A percentile compares a stretch with the other conserved stretches of the same genome.
phyloP scores from a whole-genome alignment of 1,140 invertebrate species.

The Teleopsis dalmanni region DNA sequence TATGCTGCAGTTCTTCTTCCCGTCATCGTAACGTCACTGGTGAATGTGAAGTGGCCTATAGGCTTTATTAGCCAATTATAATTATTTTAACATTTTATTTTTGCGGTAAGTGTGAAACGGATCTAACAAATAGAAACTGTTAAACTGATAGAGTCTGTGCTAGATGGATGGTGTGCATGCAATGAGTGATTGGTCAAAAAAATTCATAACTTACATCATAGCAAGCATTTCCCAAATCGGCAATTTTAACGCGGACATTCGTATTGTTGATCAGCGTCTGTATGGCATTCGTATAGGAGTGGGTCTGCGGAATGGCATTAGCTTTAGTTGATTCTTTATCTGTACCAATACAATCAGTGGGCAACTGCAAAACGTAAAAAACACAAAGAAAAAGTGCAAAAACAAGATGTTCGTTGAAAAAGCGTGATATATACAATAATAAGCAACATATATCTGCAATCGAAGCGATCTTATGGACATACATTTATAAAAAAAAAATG shows the following conservation, averaged over 20 bases:
- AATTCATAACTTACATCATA: slow-evolving; percentile 57
- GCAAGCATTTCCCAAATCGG: slow-evolving; percentile 97
- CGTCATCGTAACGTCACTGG: no score
- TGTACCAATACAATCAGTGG: not conserved
- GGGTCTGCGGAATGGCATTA: slow-evolving; percentile 21
- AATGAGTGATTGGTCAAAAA: not conserved
- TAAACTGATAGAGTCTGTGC: no score
- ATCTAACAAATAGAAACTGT: not conserved
- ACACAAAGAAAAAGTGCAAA: not conserved
- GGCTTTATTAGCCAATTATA: no score
- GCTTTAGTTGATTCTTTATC: not conserved
- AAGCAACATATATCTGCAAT: no score
- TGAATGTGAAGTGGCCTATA: no score
- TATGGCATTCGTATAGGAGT: slow-evolving; percentile 46
- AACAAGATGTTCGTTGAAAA: not conserved
- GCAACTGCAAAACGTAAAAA: not conserved
- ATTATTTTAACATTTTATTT: no score
- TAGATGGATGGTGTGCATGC: no score
- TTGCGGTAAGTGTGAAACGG: no score
- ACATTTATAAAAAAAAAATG: no score
- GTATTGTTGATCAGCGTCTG: slow-evolving; percentile 82
- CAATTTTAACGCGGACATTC: slow-evolving; percentile 88
- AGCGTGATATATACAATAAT: not conserved
- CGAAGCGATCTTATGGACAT: no score
- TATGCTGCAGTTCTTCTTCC: no score